Conservation (phyloP, 2,797 vertebrate species). For the Echiichthys vipera region DNA sequence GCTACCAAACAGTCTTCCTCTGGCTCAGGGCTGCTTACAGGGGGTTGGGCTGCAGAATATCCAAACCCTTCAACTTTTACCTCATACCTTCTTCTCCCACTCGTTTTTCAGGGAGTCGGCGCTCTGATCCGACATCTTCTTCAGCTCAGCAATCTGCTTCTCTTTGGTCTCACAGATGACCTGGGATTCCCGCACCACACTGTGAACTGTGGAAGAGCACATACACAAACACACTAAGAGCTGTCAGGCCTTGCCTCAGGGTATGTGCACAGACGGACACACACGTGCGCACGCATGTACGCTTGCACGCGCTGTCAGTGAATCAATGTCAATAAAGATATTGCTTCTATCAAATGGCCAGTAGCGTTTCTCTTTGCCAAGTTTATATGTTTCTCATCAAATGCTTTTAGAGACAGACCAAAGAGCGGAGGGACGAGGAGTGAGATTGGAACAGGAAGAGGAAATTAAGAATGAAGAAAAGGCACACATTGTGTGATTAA, state of each 20-base stretch:
- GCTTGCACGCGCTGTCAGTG: conserved; percentile 35
- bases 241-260: conserved; percentile 61
- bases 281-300: conserved; percentile 11
- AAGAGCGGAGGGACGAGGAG: background rate
- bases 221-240: conserved; percentile 38
- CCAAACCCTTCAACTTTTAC: conserved; percentile 58
- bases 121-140: conserved; percentile 93
- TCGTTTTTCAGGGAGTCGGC: conserved; percentile 90
- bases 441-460: background rate
- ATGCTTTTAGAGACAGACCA: conserved; percentile 24
- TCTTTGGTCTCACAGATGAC: conserved; percentile 93
- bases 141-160: conserved; percentile 93
- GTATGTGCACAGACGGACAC: conserved; percentile 38
- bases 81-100: conserved; percentile 95
- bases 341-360: conserved; percentile 35
- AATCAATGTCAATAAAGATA: conserved; percentile 55
- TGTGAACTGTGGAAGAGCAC: conserved; percentile 88
- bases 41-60: conserved; percentile 50
- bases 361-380: conserved; percentile 19
- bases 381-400: conserved; percentile 16
- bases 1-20: conserved; percentile 60
- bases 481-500: conserved; percentile 27
- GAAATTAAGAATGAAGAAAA: conserved; percentile 18
- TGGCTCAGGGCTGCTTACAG: conserved; percentile 54
- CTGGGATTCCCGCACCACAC: conserved; percentile 92